Percentiles rank a stretch among this genome's conserved stretches.
These are phyloP conservation scores for Nephotettix cincticeps DNA, from an alignment of 1,140 invertebrate species.

Conservation along the genomic window DNA sequence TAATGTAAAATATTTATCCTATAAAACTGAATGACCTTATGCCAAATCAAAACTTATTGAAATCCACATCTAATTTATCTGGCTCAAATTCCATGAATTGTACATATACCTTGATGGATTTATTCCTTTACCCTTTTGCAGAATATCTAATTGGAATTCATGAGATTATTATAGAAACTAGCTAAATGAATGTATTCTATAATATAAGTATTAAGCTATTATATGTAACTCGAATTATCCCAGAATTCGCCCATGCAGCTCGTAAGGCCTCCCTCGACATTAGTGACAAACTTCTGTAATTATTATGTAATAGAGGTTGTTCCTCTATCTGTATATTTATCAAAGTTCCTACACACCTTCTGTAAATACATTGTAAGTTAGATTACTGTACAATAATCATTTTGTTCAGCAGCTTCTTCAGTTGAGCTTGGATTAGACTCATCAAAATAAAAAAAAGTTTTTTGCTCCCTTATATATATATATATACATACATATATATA, in stretches of 20 bases:
- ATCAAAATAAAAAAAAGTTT: background rate
- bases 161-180: background rate
- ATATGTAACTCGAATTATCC: background rate
- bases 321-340: background rate
- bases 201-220: background rate
- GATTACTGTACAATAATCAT: background rate
- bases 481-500: background rate
- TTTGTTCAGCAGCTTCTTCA: background rate
- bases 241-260: background rate
- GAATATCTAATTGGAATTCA: background rate
- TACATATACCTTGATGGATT: too few species aligned
- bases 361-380: background rate
- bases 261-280: background rate
- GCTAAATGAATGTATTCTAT: background rate
- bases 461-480: background rate
- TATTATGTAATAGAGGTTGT: background rate
- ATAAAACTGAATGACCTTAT: too few species aligned
- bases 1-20: too few species aligned
- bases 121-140: too few species aligned
- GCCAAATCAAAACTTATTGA: too few species aligned
- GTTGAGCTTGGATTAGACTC: too few species aligned
- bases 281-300: background rate
- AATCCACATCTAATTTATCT: too few species aligned
- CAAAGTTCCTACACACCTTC: slow-evolving; percentile 8
- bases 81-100: too few species aligned